Conservation (phyloP, 2,113 vertebrate species). For the Xiphias gladius region DNA sequence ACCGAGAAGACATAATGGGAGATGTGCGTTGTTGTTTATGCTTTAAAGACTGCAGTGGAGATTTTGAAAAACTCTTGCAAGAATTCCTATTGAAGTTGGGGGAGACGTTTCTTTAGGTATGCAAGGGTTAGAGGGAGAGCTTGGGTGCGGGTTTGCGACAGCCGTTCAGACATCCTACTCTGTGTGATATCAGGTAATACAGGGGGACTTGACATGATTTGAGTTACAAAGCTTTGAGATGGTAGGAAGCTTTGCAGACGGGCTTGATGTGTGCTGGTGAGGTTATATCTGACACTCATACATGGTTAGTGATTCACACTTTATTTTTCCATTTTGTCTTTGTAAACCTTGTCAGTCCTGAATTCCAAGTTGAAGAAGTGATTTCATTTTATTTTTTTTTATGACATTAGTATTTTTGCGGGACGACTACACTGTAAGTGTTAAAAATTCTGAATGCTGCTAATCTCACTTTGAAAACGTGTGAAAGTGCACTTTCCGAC, state of each 20-base stretch:
- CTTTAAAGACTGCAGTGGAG: neutral
- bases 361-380: neutral
- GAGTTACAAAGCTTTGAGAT: neutral
- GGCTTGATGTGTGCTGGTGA: neutral
- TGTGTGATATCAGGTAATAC: neutral
- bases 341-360: neutral
- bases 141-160: neutral
- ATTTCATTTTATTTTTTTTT: neutral
- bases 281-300: neutral
- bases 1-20: neutral
- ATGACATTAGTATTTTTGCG: neutral
- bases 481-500: too few relatives aligned
- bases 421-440: too few relatives aligned
- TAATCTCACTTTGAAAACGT: neutral
- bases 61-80: slow-evolving; percentile 1
- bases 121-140: neutral
- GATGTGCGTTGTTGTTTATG: neutral
- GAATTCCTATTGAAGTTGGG: slow-evolving; percentile 19
- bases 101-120: slow-evolving; percentile 6
- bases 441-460: neutral
- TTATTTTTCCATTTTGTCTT: neutral
- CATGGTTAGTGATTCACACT: neutral
- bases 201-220: neutral
- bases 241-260: neutral
- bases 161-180: neutral